These are phyloP conservation scores for Diaperis boleti DNA, from an alignment of 2,888 invertebrate genomes.

Conservation along the genomic window DNA sequence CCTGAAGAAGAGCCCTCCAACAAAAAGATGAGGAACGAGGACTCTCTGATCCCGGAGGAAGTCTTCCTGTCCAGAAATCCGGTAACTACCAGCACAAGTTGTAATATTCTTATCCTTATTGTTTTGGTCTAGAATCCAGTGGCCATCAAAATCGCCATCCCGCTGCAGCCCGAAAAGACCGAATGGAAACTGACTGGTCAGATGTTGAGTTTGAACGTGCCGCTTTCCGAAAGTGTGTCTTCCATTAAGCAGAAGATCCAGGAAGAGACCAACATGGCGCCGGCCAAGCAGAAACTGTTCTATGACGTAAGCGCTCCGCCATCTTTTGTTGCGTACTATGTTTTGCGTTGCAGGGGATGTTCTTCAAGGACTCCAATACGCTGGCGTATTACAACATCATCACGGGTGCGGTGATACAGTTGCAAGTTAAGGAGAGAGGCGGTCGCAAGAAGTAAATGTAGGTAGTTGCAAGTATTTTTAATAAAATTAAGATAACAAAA, in stretches of 20 bases:
- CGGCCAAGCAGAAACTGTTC: constrained; percentile 96
- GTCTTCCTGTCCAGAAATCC: constrained; percentile 80
- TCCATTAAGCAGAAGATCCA: constrained; percentile 89
- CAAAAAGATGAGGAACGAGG: constrained; percentile 93
- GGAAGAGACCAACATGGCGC: constrained; percentile 91
- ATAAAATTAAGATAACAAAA: neutral
- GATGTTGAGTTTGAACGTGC: constrained; percentile 80
- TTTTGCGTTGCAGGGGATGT: constrained; percentile 84
- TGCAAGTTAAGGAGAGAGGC: constrained; percentile 97
- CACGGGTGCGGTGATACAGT: constrained; percentile 84
- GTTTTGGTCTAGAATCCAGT: constrained; percentile 74
- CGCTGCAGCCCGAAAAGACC: constrained; percentile 86
- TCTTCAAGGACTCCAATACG: constrained; percentile 96
- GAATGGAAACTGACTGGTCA: constrained; percentile 98
- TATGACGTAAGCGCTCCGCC: constrained; percentile 87
- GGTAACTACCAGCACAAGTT: constrained; percentile 59
- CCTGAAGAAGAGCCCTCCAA: constrained; percentile 86
- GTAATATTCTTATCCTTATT: constrained; percentile 14
- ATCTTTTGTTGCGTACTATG: no score
- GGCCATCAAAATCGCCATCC: constrained; percentile 84
- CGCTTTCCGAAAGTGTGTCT: constrained; percentile 83
- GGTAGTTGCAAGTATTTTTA: neutral
- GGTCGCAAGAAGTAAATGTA: constrained; percentile 90
- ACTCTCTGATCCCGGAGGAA: constrained; percentile 90
- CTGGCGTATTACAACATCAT: constrained; percentile 96